phyloP scores from a whole-genome alignment of 2,888 invertebrate genomes.

The Eulithis testata region DNA sequence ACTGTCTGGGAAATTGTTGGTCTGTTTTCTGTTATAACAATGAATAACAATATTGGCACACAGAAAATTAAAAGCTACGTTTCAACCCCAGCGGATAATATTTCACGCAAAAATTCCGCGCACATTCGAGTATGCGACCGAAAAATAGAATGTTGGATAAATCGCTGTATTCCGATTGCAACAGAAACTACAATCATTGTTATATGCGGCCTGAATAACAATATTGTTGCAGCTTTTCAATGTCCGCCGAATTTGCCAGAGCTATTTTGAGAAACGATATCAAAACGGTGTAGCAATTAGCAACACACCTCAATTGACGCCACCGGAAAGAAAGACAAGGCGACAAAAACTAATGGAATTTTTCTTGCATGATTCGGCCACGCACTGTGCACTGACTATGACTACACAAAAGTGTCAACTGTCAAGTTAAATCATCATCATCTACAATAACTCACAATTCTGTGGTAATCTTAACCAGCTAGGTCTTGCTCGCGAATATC shows the following conservation, averaged over 20 bases:
- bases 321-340: no score
- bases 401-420: no score
- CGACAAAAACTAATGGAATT: no score
- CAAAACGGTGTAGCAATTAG: background rate
- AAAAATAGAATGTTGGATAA: conserved; percentile 9
- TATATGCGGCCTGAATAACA: conserved; percentile 23
- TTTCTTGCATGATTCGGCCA: no score
- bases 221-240: conserved; percentile 7
- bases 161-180: conserved; percentile 19
- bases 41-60: conserved; percentile 6
- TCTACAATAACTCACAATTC: no score
- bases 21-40: background rate
- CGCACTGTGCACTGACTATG: no score
- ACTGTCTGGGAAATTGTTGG: no score
- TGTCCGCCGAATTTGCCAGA: conserved; percentile 7
- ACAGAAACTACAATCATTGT: conserved; percentile 17
- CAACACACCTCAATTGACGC: no score
- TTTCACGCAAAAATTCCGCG: conserved; percentile 9
- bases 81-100: conserved; percentile 8
- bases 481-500: no score
- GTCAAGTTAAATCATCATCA: no score
- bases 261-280: background rate
- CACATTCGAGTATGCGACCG: conserved; percentile 6
- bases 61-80: conserved; percentile 8
- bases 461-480: no score